phyloP scores from a whole-genome alignment of 2,797 vertebrate genomes.

The Chiloscyllium punctatum region DNA sequence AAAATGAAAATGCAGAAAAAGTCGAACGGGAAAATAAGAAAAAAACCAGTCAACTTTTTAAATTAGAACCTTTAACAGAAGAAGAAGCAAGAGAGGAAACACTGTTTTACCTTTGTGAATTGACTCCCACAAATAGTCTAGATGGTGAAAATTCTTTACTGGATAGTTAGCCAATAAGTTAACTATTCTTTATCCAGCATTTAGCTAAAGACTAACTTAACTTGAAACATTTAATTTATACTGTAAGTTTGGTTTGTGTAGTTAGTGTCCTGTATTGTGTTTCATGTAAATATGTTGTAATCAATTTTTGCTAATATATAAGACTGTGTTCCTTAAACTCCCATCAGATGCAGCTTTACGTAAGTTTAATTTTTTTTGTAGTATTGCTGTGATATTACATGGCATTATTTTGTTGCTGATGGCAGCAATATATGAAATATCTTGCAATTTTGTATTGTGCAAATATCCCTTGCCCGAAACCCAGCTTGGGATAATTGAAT shows the following conservation, averaged over 20 bases:
- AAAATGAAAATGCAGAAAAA: conserved; percentile 70
- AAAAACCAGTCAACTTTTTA: conserved; percentile 76
- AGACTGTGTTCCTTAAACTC: background rate
- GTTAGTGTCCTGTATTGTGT: conserved; percentile 7
- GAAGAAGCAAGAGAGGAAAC: conserved; percentile 83
- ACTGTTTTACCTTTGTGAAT: conserved; percentile 86
- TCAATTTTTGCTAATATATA: conserved; percentile 31
- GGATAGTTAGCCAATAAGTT: conserved; percentile 54
- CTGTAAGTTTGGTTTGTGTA: conserved; percentile 30
- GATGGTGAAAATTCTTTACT: conserved; percentile 62
- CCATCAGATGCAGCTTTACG: background rate
- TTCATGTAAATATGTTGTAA: conserved; percentile 37
- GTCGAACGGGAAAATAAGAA: conserved; percentile 61
- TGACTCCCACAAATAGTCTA: conserved; percentile 64
- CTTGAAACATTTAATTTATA: conserved; percentile 37
- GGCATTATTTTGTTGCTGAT: background rate
- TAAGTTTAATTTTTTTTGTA: conserved; percentile 11
- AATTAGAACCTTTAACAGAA: conserved; percentile 86
- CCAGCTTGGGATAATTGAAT: background rate
- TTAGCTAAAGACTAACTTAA: background rate
- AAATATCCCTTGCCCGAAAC: background rate
- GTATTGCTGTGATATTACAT: background rate
- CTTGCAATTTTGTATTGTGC: background rate
- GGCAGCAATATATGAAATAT: background rate
- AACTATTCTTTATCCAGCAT: background rate